These are phyloP conservation scores for Anguilla marmorata DNA, from an alignment of 2,797 vertebrate genomes.

Conservation along the genomic window DNA sequence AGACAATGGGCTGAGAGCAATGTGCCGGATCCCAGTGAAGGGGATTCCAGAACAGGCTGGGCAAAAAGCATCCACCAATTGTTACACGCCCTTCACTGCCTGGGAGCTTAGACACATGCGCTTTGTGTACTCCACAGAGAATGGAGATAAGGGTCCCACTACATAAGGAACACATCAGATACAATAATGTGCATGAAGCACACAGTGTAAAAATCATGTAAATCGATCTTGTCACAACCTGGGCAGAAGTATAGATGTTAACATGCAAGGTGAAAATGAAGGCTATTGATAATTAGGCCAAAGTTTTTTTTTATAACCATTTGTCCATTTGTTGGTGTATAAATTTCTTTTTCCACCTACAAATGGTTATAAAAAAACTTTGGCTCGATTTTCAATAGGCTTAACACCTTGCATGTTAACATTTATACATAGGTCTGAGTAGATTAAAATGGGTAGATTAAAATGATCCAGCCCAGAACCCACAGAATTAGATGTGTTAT, in stretches of 20 bases:
- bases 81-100: background rate
- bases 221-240: background rate
- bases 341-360: too few relatives aligned
- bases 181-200: background rate
- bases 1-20: background rate
- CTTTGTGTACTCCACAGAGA: background rate
- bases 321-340: too few relatives aligned
- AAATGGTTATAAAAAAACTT: too few relatives aligned
- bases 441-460: background rate
- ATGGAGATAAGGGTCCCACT: background rate
- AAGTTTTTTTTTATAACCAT: too few relatives aligned
- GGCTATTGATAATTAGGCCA: too few relatives aligned
- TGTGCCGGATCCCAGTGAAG: background rate
- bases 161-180: background rate
- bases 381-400: too few relatives aligned
- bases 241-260: background rate
- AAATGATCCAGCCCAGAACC: background rate
- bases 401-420: background rate
- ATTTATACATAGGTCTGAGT: background rate
- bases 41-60: background rate
- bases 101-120: background rate
- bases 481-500: background rate
- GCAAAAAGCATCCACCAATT: background rate
- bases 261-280: too few relatives aligned
- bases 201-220: background rate